Evolutionary conservation across 2,797 vertebrate genomes (phyloP), one percentile per base, ranked within the genome.

Genomic region (Eidolon dupreanum): DNA sequence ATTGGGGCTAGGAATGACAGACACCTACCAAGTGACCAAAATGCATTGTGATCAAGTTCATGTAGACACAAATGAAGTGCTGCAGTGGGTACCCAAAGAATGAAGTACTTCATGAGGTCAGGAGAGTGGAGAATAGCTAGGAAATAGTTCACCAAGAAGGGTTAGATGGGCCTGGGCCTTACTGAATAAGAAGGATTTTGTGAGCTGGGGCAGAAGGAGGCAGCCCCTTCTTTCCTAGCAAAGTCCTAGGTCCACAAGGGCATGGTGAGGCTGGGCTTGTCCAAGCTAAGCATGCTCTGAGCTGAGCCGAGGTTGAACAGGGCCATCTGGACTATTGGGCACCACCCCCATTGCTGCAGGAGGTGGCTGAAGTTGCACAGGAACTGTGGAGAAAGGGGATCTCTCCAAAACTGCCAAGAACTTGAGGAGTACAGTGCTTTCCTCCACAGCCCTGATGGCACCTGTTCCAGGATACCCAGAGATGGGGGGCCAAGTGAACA

Each of bases 401-500:
- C 57, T 22, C 4, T 15, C 22, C 38, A 6, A 36, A 53, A 77
- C 28, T 65, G 70, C 65, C 4, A 4, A 71, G n/a, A 11, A 65
- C 57, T 63, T 31, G 33, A 49, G 31, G 24, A 22, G 6, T 10
- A 1, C n/a, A 20, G 13, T 4, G 57, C 33, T 93, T 70, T 71
- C 59, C 87, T 89, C 57, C 49, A n/a, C 12, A 1, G 24, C 71
- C 15, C 43, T 59, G 12, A 57, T 11, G 68, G 6, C 28, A 8
- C 36, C 82, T 95, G 15, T 79, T 66, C 33, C 75, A 77, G 93
- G 68, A 57, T 78, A 10, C 20, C 6, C 46, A 31, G 38, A 90
- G 77, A 87, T 73, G 51, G 26, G 51, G 78, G 38, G 16, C 86
- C 86, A 63, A 78, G 81, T 41, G 41, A 89, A 81, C 79, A 85